Evolutionary conservation across 2,113 vertebrate genomes (phyloP), one percentile per base, ranked within the genome.

Genomic region (Vulpes ferrilata): DNA sequence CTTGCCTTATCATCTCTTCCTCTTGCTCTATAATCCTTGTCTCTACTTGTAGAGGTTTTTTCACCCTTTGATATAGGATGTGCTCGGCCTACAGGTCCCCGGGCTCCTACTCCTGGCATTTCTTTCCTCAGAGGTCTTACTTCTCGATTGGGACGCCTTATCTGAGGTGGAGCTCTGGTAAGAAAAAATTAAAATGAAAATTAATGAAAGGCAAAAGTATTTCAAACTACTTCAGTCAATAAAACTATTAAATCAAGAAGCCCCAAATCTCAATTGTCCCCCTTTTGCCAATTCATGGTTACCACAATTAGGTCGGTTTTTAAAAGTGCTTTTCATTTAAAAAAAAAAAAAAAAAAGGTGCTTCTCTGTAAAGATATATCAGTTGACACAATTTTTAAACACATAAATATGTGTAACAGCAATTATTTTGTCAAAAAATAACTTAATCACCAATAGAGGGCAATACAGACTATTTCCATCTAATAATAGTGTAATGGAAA

Each of bases 1-100:
- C 97, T 98, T 97, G 99, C 99, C 99, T 99, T 99, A 91, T 99
- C 99, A 0, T 99, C 99, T 98, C 99, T 99, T 73, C 98, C 98
- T 97, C 99, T 99, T 20, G 98, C 96, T 97, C 98, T 98, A 3
- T 74, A 96, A 13, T 99, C 99, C 95, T 99, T 99, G 55, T 98
- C 98, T 0, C 99, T 99, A 95, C 98, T 99, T 81, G 94, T 65
- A 7, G 98, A 96, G 0, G 98, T 92, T 48, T 99, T 99, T 9
- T 99, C 99, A 2, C 96, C 97, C 98, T 99, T 99, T 3, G 98
- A 53, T 38, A 99, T 99, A 0, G 97, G 95, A 3, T 99, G 99
- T 11, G 98, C 98, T 91, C 99, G 99, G 57, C 99, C 99, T 0
- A 62, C 97, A 0, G 99, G 99, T 10, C 99, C 99, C 1, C 99